phyloP scores from a whole-genome alignment of 2,888 invertebrate genomes.

The Phytoseiulus persimilis region DNA sequence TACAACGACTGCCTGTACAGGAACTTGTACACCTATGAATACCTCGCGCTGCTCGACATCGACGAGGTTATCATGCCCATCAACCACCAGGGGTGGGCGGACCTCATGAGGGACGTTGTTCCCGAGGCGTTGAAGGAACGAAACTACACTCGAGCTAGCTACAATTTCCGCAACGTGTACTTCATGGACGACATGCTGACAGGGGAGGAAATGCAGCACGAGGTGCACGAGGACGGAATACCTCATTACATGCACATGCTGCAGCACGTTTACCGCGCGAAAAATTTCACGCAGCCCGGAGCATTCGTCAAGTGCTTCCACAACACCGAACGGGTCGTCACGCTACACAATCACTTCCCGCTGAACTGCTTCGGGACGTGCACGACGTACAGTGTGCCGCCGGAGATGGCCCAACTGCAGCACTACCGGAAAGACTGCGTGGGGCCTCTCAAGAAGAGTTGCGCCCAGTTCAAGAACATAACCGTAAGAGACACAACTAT shows the following conservation, averaged over 20 bases:
- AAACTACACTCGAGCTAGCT: constrained; percentile 64
- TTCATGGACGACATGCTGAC: constrained; percentile 78
- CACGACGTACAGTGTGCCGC: constrained; percentile 73
- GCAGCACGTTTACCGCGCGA: constrained; percentile 78
- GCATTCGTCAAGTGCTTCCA: constrained; percentile 90
- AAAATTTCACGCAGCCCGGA: constrained; percentile 83
- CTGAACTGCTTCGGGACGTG: constrained; percentile 72
- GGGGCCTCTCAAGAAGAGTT: constrained; percentile 70
- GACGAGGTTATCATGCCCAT: constrained; percentile 66
- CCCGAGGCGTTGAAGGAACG: constrained; percentile 57
- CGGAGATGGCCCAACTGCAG: constrained; percentile 74
- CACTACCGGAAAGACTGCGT: constrained; percentile 91
- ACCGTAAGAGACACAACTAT: constrained; percentile 74
- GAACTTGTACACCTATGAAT: constrained; percentile 59
- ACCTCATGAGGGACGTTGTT: constrained; percentile 56
- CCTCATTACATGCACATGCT: constrained; percentile 77
- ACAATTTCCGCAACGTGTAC: constrained; percentile 83
- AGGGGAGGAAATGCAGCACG: constrained; percentile 46
- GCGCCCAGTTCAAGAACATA: constrained; percentile 70
- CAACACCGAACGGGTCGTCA: constrained; percentile 76
- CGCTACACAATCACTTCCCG: constrained; percentile 85
- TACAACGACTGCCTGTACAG: constrained; percentile 71
- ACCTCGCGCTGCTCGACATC: constrained; percentile 62
- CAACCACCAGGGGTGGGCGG: constrained; percentile 56
- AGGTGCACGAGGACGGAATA: constrained; percentile 46